A percentile compares a stretch with the other conserved stretches of the same genome.
Evolutionary conservation across 2,888 invertebrate genomes (phyloP).

Genomic region (Cantharis nigra): DNA sequence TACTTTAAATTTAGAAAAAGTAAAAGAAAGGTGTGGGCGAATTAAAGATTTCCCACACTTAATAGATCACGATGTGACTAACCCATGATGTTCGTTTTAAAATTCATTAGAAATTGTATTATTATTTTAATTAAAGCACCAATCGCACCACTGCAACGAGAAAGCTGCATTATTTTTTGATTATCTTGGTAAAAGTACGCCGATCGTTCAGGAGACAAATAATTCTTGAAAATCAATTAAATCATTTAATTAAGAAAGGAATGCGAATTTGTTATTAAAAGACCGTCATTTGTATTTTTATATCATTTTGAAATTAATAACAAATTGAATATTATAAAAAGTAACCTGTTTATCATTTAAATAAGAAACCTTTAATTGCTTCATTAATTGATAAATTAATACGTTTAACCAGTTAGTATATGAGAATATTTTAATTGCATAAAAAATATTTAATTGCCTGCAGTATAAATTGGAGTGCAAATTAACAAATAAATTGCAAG

Average conservation of each 20-base stretch:
- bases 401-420: not conserved
- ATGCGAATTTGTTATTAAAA: not conserved
- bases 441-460: not conserved
- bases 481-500: not conserved
- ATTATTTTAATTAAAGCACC: not conserved
- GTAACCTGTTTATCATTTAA: not conserved
- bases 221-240: not conserved
- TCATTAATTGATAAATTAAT: not conserved
- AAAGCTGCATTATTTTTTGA: not conserved
- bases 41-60: constrained; percentile 21
- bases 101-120: not conserved
- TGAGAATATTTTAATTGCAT: not conserved
- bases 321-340: not conserved
- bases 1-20: not conserved
- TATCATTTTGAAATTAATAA: not conserved
- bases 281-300: not conserved
- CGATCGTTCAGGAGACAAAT: not conserved
- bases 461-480: not conserved
- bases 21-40: constrained; percentile 10
- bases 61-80: constrained; percentile 20
- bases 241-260: not conserved
- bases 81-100: not conserved
- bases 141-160: not conserved
- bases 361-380: not conserved
- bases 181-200: not conserved